These are phyloP conservation scores for Tribolium madens DNA, from an alignment of 1,140 invertebrate species.

Conservation along the genomic window DNA sequence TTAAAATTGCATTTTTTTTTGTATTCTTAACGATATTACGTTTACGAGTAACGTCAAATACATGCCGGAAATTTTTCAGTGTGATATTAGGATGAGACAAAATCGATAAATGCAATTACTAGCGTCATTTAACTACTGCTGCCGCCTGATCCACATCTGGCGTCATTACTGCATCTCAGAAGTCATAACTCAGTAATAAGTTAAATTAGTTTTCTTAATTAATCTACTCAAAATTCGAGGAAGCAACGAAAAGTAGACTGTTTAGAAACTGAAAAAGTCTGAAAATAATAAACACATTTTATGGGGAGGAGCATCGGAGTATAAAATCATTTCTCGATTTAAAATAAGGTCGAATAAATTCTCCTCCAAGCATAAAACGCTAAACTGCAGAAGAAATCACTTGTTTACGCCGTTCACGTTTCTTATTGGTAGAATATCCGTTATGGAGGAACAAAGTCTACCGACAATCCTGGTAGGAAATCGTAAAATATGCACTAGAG, in stretches of 20 bases:
- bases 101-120: conserved; percentile 30
- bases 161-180: conserved; percentile 15
- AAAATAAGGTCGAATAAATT: not conserved
- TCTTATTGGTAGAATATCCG: conserved; percentile 32
- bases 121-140: not conserved
- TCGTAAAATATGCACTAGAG: conserved; percentile 30
- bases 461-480: conserved; percentile 10
- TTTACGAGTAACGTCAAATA: not conserved
- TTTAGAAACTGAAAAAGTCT: too few relatives aligned
- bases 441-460: conserved; percentile 22
- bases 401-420: conserved; percentile 28
- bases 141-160: not conserved
- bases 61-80: not conserved
- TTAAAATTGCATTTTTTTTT: not conserved
- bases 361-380: not conserved
- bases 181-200: not conserved
- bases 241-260: not conserved
- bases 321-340: too few relatives aligned
- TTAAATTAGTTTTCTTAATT: not conserved
- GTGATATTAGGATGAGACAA: not conserved
- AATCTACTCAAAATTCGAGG: not conserved
- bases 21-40: not conserved
- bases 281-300: not conserved
- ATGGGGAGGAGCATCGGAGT: not conserved
- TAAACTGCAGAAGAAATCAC: conserved; percentile 19